A percentile compares a stretch with the other conserved stretches of the same genome.
Evolutionary conservation across 1,140 invertebrate species (phyloP).

Genomic region (Platyscapa corneri): DNA sequence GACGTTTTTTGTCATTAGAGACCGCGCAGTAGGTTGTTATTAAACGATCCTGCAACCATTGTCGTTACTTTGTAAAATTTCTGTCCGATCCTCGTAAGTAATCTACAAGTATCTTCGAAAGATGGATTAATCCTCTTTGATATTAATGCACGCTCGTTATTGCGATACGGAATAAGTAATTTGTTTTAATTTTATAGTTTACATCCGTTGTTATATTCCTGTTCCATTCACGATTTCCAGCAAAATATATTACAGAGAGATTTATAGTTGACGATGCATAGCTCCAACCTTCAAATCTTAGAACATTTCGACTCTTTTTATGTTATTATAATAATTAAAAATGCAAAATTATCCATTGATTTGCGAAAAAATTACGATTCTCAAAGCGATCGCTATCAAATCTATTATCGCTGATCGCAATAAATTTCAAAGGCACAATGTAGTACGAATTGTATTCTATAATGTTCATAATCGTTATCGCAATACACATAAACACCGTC

Average conservation of each 20-base stretch:
- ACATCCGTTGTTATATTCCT: too few species aligned
- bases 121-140: neutral
- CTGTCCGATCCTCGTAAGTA: neutral
- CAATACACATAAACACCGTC: constrained; percentile 26
- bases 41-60: neutral
- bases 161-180: neutral
- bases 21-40: neutral
- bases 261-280: too few species aligned
- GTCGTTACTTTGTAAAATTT: neutral
- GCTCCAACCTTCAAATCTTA: too few species aligned
- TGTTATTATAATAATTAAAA: too few species aligned
- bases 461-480: constrained; percentile 39
- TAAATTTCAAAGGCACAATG: neutral
- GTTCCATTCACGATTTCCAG: too few species aligned
- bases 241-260: too few species aligned
- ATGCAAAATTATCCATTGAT: too few species aligned
- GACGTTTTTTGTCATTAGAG: constrained; percentile 7
- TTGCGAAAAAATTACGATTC: too few species aligned
- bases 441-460: neutral
- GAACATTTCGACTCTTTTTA: too few species aligned
- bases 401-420: neutral
- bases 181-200: too few species aligned
- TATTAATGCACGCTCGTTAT: neutral
- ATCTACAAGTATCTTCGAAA: neutral
- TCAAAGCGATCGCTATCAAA: neutral